Evolutionary conservation across 1,140 invertebrate species (phyloP), one percentile per base, ranked within the genome.

Genomic region (Tribolium madens): DNA sequence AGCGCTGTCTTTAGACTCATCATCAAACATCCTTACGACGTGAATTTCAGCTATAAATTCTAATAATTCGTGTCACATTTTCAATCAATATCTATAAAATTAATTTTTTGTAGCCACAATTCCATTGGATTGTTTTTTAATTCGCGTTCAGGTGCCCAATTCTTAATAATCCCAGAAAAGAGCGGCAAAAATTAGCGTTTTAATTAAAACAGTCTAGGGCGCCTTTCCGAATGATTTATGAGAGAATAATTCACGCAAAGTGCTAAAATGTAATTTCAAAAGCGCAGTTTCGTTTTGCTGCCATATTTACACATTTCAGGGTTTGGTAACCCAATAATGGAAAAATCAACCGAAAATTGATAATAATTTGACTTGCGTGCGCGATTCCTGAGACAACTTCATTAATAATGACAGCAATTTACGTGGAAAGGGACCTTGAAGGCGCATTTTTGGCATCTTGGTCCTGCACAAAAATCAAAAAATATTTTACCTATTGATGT

Each of bases 401-500:
- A 36, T 21, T 21, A 21, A 21, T 21, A 21, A 21, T 21, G 18
- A 21, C 18, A 3, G 10, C 33, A 36, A 36, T 9, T 36, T 36
- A 1, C 33, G 5, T 36, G 2, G 6, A 6, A 31, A 31, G 26
- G 6, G 6, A 31, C 26, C 6, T 31, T 31, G 6, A 6, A 31
- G 6, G 6, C 6, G 2, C 6, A 31, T 31, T 31, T 31, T 42
- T 42, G 36, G 36, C n/a, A 42, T 36, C 33, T 5, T 2, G 18
- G 18, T 21, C 15, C 48, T 12, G 17, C 14, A 18, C 21, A 52
- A n/a, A 26, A 57, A 57, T 64, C 33, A 21, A 1, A 2, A 21
- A 26, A 4, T 26, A 5, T 4, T 78, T 84, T 83, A 91, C 91
- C 90, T 90, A 83, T 93, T 93, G 69, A 92, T 92, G 79, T 89